Base-by-base conservation (phyloP, 2,797 vertebrate species). In the Erpetoichthys calabaricus region DNA sequence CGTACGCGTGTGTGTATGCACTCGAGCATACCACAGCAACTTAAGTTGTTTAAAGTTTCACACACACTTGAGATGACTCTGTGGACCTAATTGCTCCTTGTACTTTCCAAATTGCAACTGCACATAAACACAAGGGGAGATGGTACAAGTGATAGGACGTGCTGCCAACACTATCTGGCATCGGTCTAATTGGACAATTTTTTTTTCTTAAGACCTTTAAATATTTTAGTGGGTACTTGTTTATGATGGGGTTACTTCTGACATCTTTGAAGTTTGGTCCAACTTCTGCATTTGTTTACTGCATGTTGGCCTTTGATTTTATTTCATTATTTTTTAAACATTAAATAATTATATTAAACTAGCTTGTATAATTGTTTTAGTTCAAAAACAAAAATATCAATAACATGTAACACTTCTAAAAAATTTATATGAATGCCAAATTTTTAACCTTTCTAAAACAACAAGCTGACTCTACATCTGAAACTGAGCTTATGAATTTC, bases 1-100 rank as follows among this genome's bases (percentile, higher is more conserved):
- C 71, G 77, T 70, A 73, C 80, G 70, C 85, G 81, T 77, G 68
- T 76, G 81, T 77, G 68, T 76, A 77, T 75, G 62, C 69, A 59
- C 45, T 73, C 71, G 83, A 81, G 85, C 80, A 84, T 72, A 69
- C 73, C 57, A 42, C 68, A 62, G 70, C 81, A 86, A 82, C 86
- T 86, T 86, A 81, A 79, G 70, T 82, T 88, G 83, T 86, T 86
- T 86, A 81, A 79, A 80, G 76, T 68, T 67, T 78, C 80, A 78
- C 61, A 10, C 65, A 70, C 68, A 69, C 72, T 60, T 64, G 68
- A 57, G 72, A 78, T 79, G 78, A 76, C 80, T 82, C 82, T 83
- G 77, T 69, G 63, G 58, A 58, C 58, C 64, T 86, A 83, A 87
- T 86, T 73, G 65, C 68, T 63, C 45, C 59, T 56, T 79, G 71